These are phyloP conservation scores for Styela plicata DNA, from an alignment of 23 tunicate species.

Conservation along the genomic window DNA sequence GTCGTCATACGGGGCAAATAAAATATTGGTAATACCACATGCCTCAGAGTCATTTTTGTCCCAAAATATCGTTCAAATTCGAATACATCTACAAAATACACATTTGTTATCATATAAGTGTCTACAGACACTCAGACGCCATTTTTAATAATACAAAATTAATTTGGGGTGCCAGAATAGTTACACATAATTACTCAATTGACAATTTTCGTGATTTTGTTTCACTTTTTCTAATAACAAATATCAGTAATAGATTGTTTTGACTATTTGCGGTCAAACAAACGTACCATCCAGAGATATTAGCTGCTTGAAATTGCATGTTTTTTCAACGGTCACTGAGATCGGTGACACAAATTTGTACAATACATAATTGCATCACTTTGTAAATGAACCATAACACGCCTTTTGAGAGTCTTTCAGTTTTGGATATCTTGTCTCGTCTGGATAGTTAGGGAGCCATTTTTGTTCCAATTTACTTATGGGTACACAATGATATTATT, in stretches of 20 bases:
- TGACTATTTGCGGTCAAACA: neutral
- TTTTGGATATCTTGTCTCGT: too few species aligned
- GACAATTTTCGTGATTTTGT: neutral
- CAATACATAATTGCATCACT: neutral
- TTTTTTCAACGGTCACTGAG: neutral
- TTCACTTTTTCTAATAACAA: neutral
- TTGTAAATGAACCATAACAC: neutral
- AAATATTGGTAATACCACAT: too few species aligned
- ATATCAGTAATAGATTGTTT: neutral
- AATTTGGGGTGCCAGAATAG: neutral
- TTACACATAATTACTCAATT: neutral
- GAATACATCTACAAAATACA: too few species aligned
- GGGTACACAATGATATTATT: too few species aligned
- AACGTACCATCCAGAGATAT: neutral
- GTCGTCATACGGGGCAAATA: too few species aligned
- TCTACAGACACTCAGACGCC: neutral
- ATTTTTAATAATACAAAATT: neutral
- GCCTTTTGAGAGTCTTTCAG: too few species aligned
- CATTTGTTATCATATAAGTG: too few species aligned
- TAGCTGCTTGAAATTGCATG: neutral
- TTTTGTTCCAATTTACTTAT: too few species aligned
- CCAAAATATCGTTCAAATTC: too few species aligned
- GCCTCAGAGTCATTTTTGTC: too few species aligned
- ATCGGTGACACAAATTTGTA: neutral
- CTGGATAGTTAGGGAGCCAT: too few species aligned